phyloP scores from a whole-genome alignment of 2,888 invertebrate genomes.

The Campoplex nolae region DNA sequence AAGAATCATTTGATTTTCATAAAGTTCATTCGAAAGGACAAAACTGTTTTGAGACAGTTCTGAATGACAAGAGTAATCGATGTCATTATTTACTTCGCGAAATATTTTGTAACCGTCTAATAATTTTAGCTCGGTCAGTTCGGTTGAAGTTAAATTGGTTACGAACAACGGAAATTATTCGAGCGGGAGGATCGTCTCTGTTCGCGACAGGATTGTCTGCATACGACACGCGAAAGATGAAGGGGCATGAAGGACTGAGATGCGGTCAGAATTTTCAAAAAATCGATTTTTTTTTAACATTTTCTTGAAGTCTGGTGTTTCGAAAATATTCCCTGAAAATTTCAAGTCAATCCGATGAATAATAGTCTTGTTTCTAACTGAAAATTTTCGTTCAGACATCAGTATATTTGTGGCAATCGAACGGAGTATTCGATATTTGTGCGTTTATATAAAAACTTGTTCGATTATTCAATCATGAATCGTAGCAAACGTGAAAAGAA shows the following conservation, averaged over 20 bases:
- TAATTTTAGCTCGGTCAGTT: background rate
- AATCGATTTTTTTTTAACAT: too few species aligned
- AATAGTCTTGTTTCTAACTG: too few species aligned
- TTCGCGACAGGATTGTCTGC: slow-evolving; percentile 51
- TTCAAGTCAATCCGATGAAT: too few species aligned
- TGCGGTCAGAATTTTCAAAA: too few species aligned
- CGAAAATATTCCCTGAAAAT: too few species aligned
- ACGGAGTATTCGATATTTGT: too few species aligned
- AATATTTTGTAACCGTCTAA: background rate
- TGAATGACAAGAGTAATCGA: background rate
- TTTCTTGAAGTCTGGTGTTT: too few species aligned
- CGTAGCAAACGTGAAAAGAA: too few species aligned
- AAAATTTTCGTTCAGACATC: too few species aligned
- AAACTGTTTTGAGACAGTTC: background rate
- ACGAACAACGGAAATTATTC: slow-evolving; percentile 52
- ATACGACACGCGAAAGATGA: slow-evolving; percentile 22
- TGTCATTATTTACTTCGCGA: background rate
- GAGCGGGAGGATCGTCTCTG: slow-evolving; percentile 53
- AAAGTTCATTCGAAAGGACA: background rate
- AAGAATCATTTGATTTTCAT: background rate
- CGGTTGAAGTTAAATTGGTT: slow-evolving; percentile 62
- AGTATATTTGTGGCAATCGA: too few species aligned
- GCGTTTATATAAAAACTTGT: too few species aligned
- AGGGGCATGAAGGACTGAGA: background rate
- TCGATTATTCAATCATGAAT: too few species aligned